Conservation (phyloP, 2,797 vertebrate species). For the Brachyrhaphis roseni region DNA sequence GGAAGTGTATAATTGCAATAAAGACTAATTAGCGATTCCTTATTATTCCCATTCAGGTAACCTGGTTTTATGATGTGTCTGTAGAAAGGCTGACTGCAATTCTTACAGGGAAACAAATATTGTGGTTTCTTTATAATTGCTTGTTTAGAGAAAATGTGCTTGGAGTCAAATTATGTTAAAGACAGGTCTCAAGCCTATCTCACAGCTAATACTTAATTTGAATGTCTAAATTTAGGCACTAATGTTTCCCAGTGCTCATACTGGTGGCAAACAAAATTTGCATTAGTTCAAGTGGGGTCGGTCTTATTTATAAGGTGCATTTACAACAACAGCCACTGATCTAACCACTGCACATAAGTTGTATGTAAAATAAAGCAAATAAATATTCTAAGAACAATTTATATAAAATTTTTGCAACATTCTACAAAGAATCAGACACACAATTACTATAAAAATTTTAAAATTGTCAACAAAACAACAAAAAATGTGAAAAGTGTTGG, state of each 20-base stretch:
- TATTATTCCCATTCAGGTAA: not conserved
- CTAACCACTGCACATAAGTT: not conserved
- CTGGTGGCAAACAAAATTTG: not conserved
- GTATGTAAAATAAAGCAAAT: not conserved
- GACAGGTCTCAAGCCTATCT: not conserved
- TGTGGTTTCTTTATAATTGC: conserved; percentile 1
- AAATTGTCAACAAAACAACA: not conserved
- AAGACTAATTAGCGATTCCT: not conserved
- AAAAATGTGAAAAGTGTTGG: not conserved
- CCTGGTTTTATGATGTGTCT: not conserved
- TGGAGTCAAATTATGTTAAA: not conserved
- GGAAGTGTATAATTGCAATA: not conserved
- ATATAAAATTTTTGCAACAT: not conserved
- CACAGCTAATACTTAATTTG: conserved; percentile 1
- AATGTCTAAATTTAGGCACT: not conserved
- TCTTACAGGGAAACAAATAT: not conserved
- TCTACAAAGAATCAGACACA: not conserved
- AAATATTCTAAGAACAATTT: not conserved
- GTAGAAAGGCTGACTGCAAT: not conserved
- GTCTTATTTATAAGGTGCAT: not conserved
- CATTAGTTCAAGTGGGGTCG: not conserved
- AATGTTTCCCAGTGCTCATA: not conserved
- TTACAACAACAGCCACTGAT: not conserved
- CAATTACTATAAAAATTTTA: not conserved
- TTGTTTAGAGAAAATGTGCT: not conserved